phyloP scores from a whole-genome alignment of 2,888 invertebrate genomes.

The Apoda limacodes region DNA sequence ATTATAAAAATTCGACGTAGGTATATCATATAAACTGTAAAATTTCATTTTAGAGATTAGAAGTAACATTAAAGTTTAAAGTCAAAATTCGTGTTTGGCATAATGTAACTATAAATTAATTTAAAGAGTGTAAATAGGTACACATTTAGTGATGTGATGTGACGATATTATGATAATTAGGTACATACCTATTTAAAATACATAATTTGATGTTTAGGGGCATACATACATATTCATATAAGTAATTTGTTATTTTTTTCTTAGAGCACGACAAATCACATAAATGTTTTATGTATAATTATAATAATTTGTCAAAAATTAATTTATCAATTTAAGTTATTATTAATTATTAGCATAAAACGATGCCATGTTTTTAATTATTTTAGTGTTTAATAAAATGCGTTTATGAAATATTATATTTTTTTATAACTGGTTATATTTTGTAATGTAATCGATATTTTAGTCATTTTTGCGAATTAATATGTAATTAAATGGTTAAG shows the following conservation, averaged over 20 bases:
- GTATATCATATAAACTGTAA: conserved; percentile 55
- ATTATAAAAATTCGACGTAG: conserved; percentile 27
- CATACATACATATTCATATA: too few relatives aligned
- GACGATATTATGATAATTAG: conserved; percentile 32
- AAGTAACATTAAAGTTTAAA: conserved; percentile 39
- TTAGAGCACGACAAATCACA: not conserved
- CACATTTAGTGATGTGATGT: conserved; percentile 56
- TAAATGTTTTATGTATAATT: conserved; percentile 27
- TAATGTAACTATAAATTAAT: conserved; percentile 38
- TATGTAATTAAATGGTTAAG: conserved; percentile 52
- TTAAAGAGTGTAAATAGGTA: conserved; percentile 52
- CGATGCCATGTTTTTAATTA: conserved; percentile 65
- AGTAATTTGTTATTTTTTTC: not conserved
- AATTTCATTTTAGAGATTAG: conserved; percentile 51
- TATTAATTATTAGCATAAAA: conserved; percentile 36
- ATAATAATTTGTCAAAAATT: conserved; percentile 18
- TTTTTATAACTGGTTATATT: conserved; percentile 62
- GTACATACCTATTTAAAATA: not conserved
- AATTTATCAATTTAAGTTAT: conserved; percentile 25
- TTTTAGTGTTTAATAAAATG: conserved; percentile 47
- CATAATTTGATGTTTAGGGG: too few relatives aligned
- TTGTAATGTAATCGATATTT: conserved; percentile 51
- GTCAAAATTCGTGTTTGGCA: conserved; percentile 64
- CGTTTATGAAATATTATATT: conserved; percentile 65
- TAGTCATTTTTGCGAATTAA: conserved; percentile 48